Percentiles rank a stretch among this genome's conserved stretches.
These are phyloP conservation scores for Formica exsecta DNA, from an alignment of 1,140 invertebrate genomes.

Conservation along the genomic window DNA sequence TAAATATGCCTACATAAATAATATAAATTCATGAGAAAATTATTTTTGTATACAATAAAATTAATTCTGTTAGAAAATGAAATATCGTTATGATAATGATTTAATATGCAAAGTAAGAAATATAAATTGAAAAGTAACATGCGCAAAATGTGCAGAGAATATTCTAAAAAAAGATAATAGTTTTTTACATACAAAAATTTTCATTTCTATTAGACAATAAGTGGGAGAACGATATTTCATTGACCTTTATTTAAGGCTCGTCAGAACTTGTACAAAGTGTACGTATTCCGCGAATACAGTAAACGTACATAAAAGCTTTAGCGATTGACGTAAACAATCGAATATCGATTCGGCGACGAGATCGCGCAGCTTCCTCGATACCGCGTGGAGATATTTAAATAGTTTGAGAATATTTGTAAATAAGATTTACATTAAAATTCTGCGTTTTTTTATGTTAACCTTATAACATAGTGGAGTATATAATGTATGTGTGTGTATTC, in stretches of 20 bases:
- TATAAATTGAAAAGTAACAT: not conserved
- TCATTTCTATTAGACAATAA: not conserved
- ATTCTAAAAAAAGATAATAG: not conserved
- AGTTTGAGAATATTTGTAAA: slow-evolving; percentile 18
- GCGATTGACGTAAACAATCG: slow-evolving; percentile 28
- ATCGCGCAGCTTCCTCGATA: not conserved
- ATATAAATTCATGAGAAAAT: no score
- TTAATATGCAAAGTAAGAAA: not conserved
- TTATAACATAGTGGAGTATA: slow-evolving; percentile 19
- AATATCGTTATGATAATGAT: not conserved
- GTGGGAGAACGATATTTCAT: not conserved
- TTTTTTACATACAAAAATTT: not conserved
- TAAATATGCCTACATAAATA: no score
- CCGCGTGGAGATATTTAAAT: not conserved
- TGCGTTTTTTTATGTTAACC: slow-evolving; percentile 9
- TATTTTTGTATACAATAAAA: no score
- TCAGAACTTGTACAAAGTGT: not conserved
- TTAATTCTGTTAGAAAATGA: no score
- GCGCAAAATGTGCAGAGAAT: not conserved
- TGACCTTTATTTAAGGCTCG: slow-evolving; percentile 48
- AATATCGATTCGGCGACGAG: not conserved
- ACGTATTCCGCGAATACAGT: slow-evolving; percentile 8
- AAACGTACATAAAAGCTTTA: slow-evolving; percentile 30
- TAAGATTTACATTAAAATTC: slow-evolving; percentile 29
- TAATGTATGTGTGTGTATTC: not conserved